Percentiles rank a stretch among this genome's conserved stretches.
Evolutionary conservation across 2,888 invertebrate genomes (phyloP).

Genomic region (Dicyrtoma fusca): DNA sequence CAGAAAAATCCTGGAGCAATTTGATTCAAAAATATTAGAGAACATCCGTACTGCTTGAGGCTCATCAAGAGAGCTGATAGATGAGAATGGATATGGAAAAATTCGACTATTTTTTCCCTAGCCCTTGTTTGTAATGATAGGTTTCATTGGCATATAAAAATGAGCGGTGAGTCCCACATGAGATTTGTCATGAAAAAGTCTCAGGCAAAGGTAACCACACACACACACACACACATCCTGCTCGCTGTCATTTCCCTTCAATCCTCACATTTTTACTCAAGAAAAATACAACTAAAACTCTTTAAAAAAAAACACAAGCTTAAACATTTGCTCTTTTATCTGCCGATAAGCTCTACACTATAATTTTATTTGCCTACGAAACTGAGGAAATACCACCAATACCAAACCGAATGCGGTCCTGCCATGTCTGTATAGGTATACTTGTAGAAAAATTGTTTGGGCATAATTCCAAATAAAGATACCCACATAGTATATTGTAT

Average conservation of each 20-base stretch:
- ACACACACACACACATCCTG: conserved; percentile 19
- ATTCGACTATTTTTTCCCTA: conserved; percentile 29
- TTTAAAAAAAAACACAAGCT: conserved; percentile 1
- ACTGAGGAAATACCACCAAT: conserved; percentile 2
- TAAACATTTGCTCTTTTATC: background rate
- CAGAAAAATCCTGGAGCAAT: too few species aligned
- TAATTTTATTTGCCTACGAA: conserved; percentile 29
- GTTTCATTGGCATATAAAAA: conserved; percentile 49
- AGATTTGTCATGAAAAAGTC: conserved; percentile 30
- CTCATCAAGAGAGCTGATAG: conserved; percentile 16
- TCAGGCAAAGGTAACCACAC: background rate
- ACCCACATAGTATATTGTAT: background rate
- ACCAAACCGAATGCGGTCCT: too few species aligned
- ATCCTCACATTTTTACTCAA: background rate
- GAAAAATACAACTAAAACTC: background rate
- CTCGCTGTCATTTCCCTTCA: conserved; percentile 5
- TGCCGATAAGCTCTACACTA: background rate
- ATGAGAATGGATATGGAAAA: conserved; percentile 13
- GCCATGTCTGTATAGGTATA: too few species aligned
- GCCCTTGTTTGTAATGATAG: conserved; percentile 37
- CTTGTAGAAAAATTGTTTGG: conserved; percentile 24
- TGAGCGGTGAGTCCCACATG: conserved; percentile 31
- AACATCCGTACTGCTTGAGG: background rate
- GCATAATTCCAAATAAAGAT: background rate
- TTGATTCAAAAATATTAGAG: too few species aligned